Evolutionary conservation across 2,888 invertebrate genomes (phyloP), one percentile per base, ranked within the genome.

Genomic region (Atherix ibis): DNA sequence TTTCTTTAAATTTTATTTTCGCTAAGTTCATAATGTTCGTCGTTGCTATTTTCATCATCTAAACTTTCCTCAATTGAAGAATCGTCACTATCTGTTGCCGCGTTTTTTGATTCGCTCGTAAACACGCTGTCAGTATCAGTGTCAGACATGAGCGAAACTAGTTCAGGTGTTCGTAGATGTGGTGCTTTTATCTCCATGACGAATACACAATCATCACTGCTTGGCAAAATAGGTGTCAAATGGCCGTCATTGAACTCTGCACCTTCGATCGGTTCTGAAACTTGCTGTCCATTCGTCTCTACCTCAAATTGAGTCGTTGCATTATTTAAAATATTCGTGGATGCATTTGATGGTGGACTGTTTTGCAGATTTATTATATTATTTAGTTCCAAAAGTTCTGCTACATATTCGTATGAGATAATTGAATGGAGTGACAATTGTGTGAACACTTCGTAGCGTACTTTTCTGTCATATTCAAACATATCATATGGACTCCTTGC

Each of bases 401-500:
- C n/a, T 15, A 27, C 29, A 27, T 37, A 33, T 19, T 47, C 49
- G 13, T 46, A 31, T 13, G 22, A 27, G 3, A 25, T 18, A 9
- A 31, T 30, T n/a, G 35, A 35, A 28, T 31, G 30, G 5, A 25
- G 44, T 8, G 53, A 51, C 26, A 48, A 46, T 2, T 49, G 47
- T n/a, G 56, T 53, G 22, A 56, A 47, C 13, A 54, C 49, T 36
- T 54, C 57, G 22, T 81, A 82, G 41, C 71, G 70, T 15, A 77
- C 73, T 45, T 72, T 66, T 15, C 76, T 66, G 53, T 83, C 83
- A 49, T 82, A 83, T n/a, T 80, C 83, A 34, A 74, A 66, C 71
- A 92, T 73, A 52, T 87, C 87, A 53, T 76, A 84, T 0, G 85
- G 84, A 9, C 88, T 87, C 18, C 79, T 70, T 19, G 92, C 87